Base-by-base conservation (phyloP, 1,140 invertebrate genomes). In the Drosophila pruinosa region DNA sequence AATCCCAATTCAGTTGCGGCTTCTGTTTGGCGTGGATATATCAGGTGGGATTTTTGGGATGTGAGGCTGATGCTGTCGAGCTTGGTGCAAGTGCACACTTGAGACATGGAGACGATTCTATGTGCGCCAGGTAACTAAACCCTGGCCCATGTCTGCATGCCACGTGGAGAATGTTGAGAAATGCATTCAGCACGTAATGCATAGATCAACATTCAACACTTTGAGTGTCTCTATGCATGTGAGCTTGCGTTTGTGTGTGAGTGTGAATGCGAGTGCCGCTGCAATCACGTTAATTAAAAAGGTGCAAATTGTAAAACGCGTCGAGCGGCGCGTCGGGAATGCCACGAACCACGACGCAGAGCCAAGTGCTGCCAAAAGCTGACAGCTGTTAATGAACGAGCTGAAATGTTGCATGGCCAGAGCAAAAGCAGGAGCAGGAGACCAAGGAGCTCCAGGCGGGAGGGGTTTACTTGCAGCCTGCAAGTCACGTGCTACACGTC, bases 261-360 rank as follows among this genome's bases (percentile, higher is more conserved):
- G 12, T 62, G 77, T 39, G 31, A 36, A 24, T 48, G 45, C 21
- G 65, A 61, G 73, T 78, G 61, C 56, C 53, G 76, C 82, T 89
- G 89, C 89, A 90, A 90, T 90, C 89, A 86, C 89, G 89, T 90
- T 90, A 90, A 90, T 90, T 90, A 90, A 90, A 90, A 90, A 90
- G 89, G 89, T 90, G 89, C 89, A 90, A 90, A 90, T 89, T 90
- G 89, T 90, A 88, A 90, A 89, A 85, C 41, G 82, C 68, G 75
- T 58, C 58, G 47, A 34, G 65, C 38, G 38, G 45, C 68, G 75
- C 69, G 72, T 76, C 63, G 73, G 76, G 77, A 73, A 77, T 70
- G 81, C 81, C 63, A 28, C 63, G 62, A 72, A 45, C 34, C 54
- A 47, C 62, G 62, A 36, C 47, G 45, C 70, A 24, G 36, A 70